Base-by-base conservation (phyloP, 1,140 invertebrate species). In the Akabosia matsudoensis region DNA sequence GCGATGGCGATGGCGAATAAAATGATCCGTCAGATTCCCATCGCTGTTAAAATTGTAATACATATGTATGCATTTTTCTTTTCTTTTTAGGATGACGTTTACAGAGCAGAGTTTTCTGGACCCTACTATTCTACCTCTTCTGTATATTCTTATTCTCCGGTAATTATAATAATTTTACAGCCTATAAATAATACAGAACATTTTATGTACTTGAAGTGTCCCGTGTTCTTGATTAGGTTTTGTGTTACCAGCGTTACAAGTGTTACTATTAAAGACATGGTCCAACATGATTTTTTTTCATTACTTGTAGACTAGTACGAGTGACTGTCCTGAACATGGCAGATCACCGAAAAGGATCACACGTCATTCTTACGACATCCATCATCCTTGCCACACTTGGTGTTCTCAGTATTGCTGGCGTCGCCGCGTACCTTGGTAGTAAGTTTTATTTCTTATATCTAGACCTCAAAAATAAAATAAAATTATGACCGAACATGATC, bases 251-350 rank as follows among this genome's bases (percentile, higher is more conserved):
- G n/a, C n/a, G n/a, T n/a, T n/a, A n/a, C n/a, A n/a, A n/a, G n/a
- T n/a, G n/a, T n/a, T n/a, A n/a, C n/a, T n/a, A n/a, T n/a, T n/a
- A n/a, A n/a, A n/a, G n/a, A n/a, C n/a, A n/a, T n/a, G n/a, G n/a
- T n/a, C n/a, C n/a, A n/a, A n/a, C n/a, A n/a, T n/a, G n/a, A n/a
- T n/a, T n/a, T n/a, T n/a, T n/a, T n/a, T n/a, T n/a, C n/a, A n/a
- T n/a, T n/a, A 52, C 1, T 74, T 76, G 2, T 73, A 81, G 80
- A 79, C 80, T 16, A 78, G 76, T 72, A 74, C 78, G 16, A 78
- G 76, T 72, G 78, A 79, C 54, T 81, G 80, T 75, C 80, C 80
- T 26, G 80, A 81, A 74, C 80, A 81, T 73, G 80, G 80, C 4
- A 77, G 78, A 33, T 79, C 80, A 34, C 7, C 16, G 70, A 45